Percentiles rank a stretch among this genome's conserved stretches.
phyloP scores from a whole-genome alignment of 2,797 vertebrate species.

The Hephaestus fuliginosus region DNA sequence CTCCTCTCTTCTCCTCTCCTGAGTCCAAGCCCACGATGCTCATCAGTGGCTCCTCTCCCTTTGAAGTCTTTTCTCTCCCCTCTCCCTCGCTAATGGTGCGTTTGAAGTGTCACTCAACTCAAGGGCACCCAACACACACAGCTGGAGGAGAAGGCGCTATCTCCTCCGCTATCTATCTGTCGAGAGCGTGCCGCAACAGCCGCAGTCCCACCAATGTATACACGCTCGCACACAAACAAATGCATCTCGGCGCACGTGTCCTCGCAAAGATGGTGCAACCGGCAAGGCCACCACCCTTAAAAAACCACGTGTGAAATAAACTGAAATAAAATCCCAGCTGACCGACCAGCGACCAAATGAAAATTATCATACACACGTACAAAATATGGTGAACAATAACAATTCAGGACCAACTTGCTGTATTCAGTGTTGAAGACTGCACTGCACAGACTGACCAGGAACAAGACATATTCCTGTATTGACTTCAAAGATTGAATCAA shows the following conservation, averaged over 20 bases:
- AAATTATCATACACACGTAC: neutral
- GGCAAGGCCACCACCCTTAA: neutral
- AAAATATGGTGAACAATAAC: neutral
- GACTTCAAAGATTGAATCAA: constrained; percentile 47
- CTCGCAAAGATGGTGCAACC: neutral
- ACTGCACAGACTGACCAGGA: constrained; percentile 11
- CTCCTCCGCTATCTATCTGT: constrained; percentile 45
- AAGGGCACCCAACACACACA: constrained; percentile 80
- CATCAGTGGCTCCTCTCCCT: constrained; percentile 73
- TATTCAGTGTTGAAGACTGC: constrained; percentile 23
- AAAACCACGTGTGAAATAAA: neutral
- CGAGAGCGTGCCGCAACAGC: constrained; percentile 23
- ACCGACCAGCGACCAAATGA: neutral
- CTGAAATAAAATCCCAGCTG: neutral
- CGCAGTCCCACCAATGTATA: constrained; percentile 1
- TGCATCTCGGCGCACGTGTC: neutral
- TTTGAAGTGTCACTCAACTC: constrained; percentile 87
- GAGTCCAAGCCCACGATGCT: constrained; percentile 68
- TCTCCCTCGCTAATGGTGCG: constrained; percentile 79
- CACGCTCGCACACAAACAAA: constrained; percentile 14
- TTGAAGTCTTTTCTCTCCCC: constrained; percentile 77
- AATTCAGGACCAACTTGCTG: neutral
- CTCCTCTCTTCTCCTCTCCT: constrained; percentile 57
- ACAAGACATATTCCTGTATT: constrained; percentile 32
- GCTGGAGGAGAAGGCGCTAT: constrained; percentile 55